A percentile compares a stretch with the other conserved stretches of the same genome.
phyloP scores from a whole-genome alignment of 2,797 vertebrate species.

The Xenentodon cancila region DNA sequence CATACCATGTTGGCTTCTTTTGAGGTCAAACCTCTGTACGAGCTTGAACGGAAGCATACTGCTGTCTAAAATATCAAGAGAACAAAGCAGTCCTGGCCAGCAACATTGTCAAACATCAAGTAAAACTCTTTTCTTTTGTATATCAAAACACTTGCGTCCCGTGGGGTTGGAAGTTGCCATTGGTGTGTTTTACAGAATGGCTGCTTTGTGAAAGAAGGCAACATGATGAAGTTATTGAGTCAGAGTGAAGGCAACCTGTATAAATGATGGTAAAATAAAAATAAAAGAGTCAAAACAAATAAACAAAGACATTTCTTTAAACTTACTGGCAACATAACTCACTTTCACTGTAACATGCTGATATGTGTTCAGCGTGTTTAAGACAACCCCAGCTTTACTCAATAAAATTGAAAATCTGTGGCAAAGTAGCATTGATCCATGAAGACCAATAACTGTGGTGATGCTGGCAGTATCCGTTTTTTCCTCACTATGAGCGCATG shows the following conservation, averaged over 20 bases:
- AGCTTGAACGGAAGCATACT: background rate
- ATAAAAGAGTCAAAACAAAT: background rate
- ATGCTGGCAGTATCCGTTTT: too few relatives aligned
- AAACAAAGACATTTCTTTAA: background rate
- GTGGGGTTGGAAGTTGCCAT: background rate
- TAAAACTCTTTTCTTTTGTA: background rate
- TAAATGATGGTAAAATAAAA: background rate
- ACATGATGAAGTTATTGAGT: background rate
- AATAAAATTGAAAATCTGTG: background rate
- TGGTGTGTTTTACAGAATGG: constrained; percentile 5
- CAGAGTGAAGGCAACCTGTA: background rate
- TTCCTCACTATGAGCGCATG: background rate
- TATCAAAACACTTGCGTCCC: constrained; percentile 6
- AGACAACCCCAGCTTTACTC: background rate
- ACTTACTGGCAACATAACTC: background rate
- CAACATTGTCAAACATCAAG: background rate
- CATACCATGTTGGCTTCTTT: background rate
- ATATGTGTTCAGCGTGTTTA: background rate
- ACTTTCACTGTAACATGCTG: background rate
- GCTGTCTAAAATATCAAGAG: background rate
- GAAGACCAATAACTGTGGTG: background rate
- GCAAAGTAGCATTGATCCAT: background rate
- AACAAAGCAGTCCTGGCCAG: background rate
- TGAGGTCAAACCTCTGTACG: background rate
- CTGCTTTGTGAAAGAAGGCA: constrained; percentile 2